These are phyloP conservation scores for Orthosia incerta DNA, from an alignment of 2,888 invertebrate species.

Conservation along the genomic window DNA sequence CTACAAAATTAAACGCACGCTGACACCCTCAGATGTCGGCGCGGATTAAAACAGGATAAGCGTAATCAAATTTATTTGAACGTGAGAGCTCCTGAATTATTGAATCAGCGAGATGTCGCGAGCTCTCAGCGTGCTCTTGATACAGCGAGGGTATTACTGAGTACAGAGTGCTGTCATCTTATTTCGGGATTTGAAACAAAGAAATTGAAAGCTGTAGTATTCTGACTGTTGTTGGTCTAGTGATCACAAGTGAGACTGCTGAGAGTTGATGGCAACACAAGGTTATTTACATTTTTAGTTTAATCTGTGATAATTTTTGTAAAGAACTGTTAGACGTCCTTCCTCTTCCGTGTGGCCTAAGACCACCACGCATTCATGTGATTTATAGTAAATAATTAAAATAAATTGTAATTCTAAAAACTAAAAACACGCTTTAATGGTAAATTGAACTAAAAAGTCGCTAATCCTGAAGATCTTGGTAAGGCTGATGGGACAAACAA, in stretches of 20 bases:
- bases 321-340: too few relatives aligned
- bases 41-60: constrained; percentile 64
- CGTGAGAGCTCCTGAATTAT: constrained; percentile 64
- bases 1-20: constrained; percentile 62
- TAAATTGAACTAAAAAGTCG: too few relatives aligned
- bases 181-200: neutral
- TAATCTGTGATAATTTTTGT: too few relatives aligned
- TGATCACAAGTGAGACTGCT: neutral
- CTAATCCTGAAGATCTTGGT: too few relatives aligned
- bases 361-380: too few relatives aligned
- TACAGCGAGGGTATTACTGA: neutral
- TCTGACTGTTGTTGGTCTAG: neutral
- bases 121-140: neutral
- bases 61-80: constrained; percentile 65
- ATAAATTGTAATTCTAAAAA: too few relatives aligned
- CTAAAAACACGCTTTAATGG: too few relatives aligned
- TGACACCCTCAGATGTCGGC: constrained; percentile 51
- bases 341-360: too few relatives aligned
- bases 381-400: too few relatives aligned
- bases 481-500: too few relatives aligned
- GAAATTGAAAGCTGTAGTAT: neutral
- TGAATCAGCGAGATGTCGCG: constrained; percentile 52
- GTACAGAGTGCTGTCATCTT: neutral
- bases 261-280: too few relatives aligned
- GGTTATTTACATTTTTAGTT: too few relatives aligned